Evolutionary conservation across 1,140 invertebrate genomes (phyloP).

Genomic region (Caenorhabditis remanei): DNA sequence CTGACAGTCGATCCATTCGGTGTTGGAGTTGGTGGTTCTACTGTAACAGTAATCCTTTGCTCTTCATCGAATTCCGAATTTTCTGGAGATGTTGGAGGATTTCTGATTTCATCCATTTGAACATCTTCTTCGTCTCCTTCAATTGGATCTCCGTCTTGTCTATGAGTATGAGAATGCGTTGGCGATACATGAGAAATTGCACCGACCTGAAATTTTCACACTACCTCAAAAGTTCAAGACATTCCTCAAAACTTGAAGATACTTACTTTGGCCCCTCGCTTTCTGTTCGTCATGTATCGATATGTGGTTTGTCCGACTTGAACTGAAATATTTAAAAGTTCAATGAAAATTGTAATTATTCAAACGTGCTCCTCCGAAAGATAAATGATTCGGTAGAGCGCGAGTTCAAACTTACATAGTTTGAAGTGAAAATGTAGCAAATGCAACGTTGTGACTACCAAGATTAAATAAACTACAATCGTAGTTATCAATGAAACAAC

Average conservation of each 20-base stretch:
- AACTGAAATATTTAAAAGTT: neutral
- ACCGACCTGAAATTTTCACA: constrained; percentile 14
- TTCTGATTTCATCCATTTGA: neutral
- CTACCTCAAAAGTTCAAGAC: too few relatives aligned
- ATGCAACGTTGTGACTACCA: neutral
- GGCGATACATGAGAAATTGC: neutral
- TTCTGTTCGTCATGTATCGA: constrained; percentile 36
- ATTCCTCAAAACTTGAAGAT: neutral
- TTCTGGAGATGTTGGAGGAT: neutral
- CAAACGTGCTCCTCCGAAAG: too few relatives aligned
- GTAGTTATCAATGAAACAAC: neutral
- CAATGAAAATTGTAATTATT: neutral
- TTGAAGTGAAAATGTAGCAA: constrained; percentile 27
- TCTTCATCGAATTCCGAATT: neutral
- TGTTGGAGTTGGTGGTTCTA: constrained; percentile 7
- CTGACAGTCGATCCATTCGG: constrained; percentile 15
- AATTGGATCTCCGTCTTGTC: neutral
- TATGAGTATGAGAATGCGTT: constrained; percentile 22
- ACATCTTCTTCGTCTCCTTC: neutral
- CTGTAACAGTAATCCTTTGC: neutral
- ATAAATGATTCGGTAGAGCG: neutral
- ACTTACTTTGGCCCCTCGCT: neutral
- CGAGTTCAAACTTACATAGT: neutral
- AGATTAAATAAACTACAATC: neutral
- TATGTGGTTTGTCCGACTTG: constrained; percentile 22